Base-by-base conservation (phyloP, 2,888 invertebrate species). In the Cotesia congregata region DNA sequence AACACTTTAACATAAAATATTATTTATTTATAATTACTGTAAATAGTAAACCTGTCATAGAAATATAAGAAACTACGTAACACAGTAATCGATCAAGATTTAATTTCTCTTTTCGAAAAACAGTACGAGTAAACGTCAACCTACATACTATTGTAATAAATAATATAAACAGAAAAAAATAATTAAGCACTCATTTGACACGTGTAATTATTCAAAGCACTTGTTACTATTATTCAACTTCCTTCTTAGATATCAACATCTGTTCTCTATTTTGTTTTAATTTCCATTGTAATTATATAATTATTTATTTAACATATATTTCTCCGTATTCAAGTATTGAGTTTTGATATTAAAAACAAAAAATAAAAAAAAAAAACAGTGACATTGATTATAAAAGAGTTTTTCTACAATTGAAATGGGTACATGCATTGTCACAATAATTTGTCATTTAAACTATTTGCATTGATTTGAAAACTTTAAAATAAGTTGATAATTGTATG, bases 401-500 rank as follows among this genome's bases (percentile, higher is more conserved):
- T 50, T 12, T 50, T 50, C 50, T 50, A 50, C 50, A 50, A 50
- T 50, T 50, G 50, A 50, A 50, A 50, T 50, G 50, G 50, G 50
- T 50, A 50, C 50, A 50, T 50, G 50, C 50, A 50, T 50, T 50
- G 50, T 50, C 50, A 50, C 50, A 50, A 50, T 50, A 50, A 50
- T 12, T 12, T 12, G 50, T 12, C 7, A 50, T 30, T 30, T 50
- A 50, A 50, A 50, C 1, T 50, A 9, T 0, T 50, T 50, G 50
- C 30, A 3, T 30, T 30, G 3, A 30, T 50, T 9, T 50, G 12
- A 50, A 50, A 12, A 12, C 7, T 50, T 50, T 12, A 4, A 12
- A 3, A 50, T 9, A 9, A 6, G 4, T 0, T 50, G 0, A 12
- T 50, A 12, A 50, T 12, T 50, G 30, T 30, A 12, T 6, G 4